These are phyloP conservation scores for Gryllus bimaculatus DNA, from an alignment of 1,140 invertebrate species.

Conservation along the genomic window DNA sequence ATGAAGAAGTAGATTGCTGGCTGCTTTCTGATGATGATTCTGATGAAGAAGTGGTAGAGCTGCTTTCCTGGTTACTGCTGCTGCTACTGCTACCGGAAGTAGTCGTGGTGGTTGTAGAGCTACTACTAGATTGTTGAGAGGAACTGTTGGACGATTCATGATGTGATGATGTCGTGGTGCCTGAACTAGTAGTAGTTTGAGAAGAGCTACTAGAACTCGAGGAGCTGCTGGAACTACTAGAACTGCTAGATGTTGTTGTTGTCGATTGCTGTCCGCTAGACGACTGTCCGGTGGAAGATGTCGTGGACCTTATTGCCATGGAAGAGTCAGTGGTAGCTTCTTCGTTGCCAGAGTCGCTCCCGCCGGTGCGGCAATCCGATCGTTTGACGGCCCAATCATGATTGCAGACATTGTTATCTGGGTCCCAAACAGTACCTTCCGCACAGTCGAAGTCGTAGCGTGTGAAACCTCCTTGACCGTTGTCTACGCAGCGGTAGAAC, in stretches of 20 bases:
- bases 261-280: conserved; percentile 3
- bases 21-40: not conserved
- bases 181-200: not conserved
- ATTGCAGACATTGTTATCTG: conserved; percentile 47
- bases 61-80: not conserved
- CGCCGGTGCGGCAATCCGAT: not conserved
- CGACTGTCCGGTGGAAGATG: conserved; percentile 21
- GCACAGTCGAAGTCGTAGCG: conserved; percentile 54
- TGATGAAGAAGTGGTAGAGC: not conserved
- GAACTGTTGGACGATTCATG: not conserved
- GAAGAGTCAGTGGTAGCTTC: conserved; percentile 23
- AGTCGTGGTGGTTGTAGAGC: not conserved
- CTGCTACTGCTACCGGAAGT: not conserved
- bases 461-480: conserved; percentile 43
- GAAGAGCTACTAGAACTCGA: not conserved
- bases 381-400: conserved; percentile 37
- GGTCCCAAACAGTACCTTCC: conserved; percentile 55
- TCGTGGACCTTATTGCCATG: conserved; percentile 27
- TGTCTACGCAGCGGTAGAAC: conserved; percentile 57
- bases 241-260: not conserved
- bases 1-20: not conserved
- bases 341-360: not conserved
- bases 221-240: not conserved
- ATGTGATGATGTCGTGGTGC: not conserved
- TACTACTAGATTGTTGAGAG: not conserved